Base-by-base conservation (phyloP, 30 jellyfish, hydroid and myxozoan species). In the Pelagia noctiluca region DNA sequence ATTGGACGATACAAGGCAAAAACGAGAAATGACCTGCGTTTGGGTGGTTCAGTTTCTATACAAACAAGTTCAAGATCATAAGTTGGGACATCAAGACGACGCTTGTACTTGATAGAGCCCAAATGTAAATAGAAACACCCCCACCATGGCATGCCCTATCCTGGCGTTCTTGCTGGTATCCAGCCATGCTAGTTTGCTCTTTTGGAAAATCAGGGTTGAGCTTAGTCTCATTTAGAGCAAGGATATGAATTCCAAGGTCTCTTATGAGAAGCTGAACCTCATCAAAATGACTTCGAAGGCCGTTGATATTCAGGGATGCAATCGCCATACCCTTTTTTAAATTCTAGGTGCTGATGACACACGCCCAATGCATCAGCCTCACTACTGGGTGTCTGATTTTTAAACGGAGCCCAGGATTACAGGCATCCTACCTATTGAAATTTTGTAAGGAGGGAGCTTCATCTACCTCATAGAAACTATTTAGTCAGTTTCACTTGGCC, bases 401-500 rank as follows among this genome's bases (percentile, higher is more conserved):
- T n/a, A n/a, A n/a, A n/a, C n/a, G 74, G 12, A 61, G 48, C 11
- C 74, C 74, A 61, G 74, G n/a, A n/a, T 29, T 25, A 61, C 48
- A 61, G 12, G 12, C 74, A 61, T 61, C 32, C 18, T 23, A 21
- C 22, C 3, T 25, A 13, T 22, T 25, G 32, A 2, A 61, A 29
- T n/a, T 61, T 8, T 61, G 74, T n/a, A n/a, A n/a, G n/a, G n/a
- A n/a, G n/a, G n/a, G n/a, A n/a, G n/a, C n/a, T n/a, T n/a, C n/a
- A n/a, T n/a, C n/a, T n/a, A n/a, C n/a, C n/a, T n/a, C n/a, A n/a
- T n/a, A n/a, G n/a, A n/a, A n/a, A n/a, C n/a, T n/a, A n/a, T n/a
- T n/a, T n/a, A n/a, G n/a, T n/a, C n/a, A n/a, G n/a, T n/a, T n/a
- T n/a, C n/a, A n/a, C n/a, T n/a, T n/a, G n/a, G n/a, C n/a, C n/a